Evolutionary conservation across 2,797 vertebrate genomes (phyloP).

Genomic region (Natrix natrix): DNA sequence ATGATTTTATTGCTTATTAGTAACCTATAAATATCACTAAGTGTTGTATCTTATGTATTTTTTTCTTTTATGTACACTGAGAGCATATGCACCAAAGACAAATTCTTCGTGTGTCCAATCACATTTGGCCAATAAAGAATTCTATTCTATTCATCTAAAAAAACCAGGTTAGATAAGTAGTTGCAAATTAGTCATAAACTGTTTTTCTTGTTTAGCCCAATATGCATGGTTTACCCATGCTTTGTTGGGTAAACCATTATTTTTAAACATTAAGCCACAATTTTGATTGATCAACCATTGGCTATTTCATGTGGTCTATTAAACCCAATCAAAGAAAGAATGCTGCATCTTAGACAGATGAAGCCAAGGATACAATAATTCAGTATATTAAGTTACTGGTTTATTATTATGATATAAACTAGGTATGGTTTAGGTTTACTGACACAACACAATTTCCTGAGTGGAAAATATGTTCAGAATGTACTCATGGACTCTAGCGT

Average conservation of each 20-base stretch:
- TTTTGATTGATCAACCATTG: not conserved
- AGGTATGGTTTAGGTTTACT: constrained; percentile 8
- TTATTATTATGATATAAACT: not conserved
- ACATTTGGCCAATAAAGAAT: no score
- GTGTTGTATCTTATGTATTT: no score
- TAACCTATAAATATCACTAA: no score
- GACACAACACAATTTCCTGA: constrained; percentile 30
- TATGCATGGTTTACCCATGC: not conserved
- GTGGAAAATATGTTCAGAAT: not conserved
- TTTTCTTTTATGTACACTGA: no score
- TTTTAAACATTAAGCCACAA: not conserved
- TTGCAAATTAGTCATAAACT: not conserved
- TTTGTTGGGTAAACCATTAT: not conserved
- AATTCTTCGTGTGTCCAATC: no score
- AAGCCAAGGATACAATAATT: not conserved
- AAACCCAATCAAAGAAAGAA: not conserved
- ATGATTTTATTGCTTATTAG: no score
- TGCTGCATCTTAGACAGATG: not conserved
- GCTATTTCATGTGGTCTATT: not conserved
- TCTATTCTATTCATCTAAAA: not conserved
- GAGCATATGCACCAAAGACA: no score
- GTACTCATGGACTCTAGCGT: not conserved
- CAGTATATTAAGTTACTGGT: not conserved
- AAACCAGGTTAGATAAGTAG: not conserved
- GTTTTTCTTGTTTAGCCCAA: not conserved